A percentile compares a stretch with the other conserved stretches of the same genome.
phyloP scores from a whole-genome alignment of 2,113 vertebrate genomes.

The Amblyopsis rosae region DNA sequence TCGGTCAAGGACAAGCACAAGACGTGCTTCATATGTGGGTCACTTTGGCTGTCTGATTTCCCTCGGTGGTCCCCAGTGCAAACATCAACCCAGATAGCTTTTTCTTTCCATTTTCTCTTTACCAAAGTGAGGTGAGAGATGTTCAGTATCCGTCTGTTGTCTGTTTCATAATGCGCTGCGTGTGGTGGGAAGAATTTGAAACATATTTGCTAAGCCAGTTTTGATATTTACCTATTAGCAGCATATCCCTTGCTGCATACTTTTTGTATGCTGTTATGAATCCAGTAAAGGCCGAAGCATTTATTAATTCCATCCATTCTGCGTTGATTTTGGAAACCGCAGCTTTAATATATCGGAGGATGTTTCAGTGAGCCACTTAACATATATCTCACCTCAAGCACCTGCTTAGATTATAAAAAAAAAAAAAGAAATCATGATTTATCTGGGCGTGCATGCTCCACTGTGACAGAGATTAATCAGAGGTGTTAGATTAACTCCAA shows the following conservation, averaged over 20 bases:
- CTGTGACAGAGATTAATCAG: constrained; percentile 49
- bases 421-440: constrained; percentile 26
- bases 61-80: constrained; percentile 37
- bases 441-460: constrained; percentile 3
- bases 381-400: constrained; percentile 11
- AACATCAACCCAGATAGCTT: constrained; percentile 62
- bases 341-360: constrained; percentile 41
- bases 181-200: constrained; percentile 49
- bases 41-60: constrained; percentile 56
- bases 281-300: no score
- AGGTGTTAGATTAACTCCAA: constrained; percentile 47
- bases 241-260: no score
- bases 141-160: constrained; percentile 57
- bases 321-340: no score
- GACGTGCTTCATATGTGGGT: constrained; percentile 63
- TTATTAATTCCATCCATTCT: no score
- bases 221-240: constrained; percentile 31
- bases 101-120: constrained; percentile 12
- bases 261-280: no score
- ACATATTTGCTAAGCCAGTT: constrained; percentile 54
- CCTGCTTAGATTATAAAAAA: not conserved
- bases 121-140: constrained; percentile 29
- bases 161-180: constrained; percentile 37
- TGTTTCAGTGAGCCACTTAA: constrained; percentile 25
- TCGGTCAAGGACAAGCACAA: constrained; percentile 62